phyloP scores from a whole-genome alignment of 2,888 invertebrate species.

The Lasioglossum oenotherae region DNA sequence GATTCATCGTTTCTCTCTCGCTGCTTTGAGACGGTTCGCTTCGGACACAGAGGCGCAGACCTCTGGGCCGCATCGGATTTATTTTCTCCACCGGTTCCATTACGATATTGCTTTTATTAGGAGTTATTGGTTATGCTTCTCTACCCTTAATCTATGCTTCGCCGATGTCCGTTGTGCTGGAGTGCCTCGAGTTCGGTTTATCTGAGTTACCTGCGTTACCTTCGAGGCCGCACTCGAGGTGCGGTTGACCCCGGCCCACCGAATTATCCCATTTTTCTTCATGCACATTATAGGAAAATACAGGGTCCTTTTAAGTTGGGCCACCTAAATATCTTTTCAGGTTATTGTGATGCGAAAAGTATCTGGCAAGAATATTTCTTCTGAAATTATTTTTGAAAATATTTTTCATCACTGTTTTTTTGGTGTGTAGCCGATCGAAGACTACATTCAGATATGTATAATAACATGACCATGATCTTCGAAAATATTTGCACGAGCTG shows the following conservation, averaged over 20 bases:
- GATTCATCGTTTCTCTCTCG: neutral
- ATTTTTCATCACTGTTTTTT: too few relatives aligned
- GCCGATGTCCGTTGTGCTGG: neutral
- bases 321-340: too few relatives aligned
- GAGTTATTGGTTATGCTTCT: neutral
- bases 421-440: too few relatives aligned
- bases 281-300: too few relatives aligned
- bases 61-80: neutral
- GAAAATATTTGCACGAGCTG: too few relatives aligned
- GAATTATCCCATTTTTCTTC: conserved; percentile 44
- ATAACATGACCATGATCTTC: too few relatives aligned
- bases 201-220: conserved; percentile 44
- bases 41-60: neutral
- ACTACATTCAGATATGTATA: too few relatives aligned
- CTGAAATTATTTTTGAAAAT: too few relatives aligned
- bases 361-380: too few relatives aligned
- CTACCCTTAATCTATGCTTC: conserved; percentile 1
- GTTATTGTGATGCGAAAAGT: too few relatives aligned
- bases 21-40: neutral
- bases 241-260: conserved; percentile 45
- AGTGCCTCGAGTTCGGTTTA: neutral
- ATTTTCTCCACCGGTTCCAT: neutral
- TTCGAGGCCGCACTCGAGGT: conserved; percentile 43
- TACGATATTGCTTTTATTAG: neutral
- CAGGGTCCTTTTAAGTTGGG: too few relatives aligned